Evolutionary conservation across 2,113 vertebrate genomes (phyloP).

Genomic region (Otocyon megalotis): DNA sequence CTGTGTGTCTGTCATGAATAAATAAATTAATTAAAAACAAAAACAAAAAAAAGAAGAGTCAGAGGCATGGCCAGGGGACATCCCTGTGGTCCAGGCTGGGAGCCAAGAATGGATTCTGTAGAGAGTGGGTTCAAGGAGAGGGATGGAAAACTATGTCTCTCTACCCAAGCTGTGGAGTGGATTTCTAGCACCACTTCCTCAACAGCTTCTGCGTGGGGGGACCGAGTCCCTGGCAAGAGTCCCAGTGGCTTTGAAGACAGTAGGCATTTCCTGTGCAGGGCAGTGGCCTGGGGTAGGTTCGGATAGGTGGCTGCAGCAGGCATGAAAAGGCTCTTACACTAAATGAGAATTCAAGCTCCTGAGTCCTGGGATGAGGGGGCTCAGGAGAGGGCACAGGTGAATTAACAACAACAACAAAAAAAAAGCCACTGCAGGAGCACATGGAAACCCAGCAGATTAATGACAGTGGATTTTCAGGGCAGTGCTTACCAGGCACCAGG

Average conservation of each 20-base stretch:
- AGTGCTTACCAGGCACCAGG: not conserved
- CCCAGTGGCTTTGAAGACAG: not conserved
- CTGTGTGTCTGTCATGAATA: no score
- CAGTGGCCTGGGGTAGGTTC: not conserved
- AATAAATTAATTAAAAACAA: no score
- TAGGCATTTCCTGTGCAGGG: not conserved
- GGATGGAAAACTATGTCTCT: not conserved
- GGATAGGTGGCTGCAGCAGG: not conserved
- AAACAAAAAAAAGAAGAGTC: no score
- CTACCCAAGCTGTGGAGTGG: not conserved
- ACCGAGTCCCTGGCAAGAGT: slow-evolving; percentile 25
- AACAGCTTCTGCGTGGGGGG: not conserved
- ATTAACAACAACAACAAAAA: not conserved
- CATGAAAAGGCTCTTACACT: not conserved
- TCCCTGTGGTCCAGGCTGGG: fast-evolving
- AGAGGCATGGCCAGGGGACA: not conserved
- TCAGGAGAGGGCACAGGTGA: not conserved
- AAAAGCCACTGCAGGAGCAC: fast-evolving
- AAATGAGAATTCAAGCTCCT: not conserved
- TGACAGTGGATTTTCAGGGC: not conserved
- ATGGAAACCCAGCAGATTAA: fast-evolving
- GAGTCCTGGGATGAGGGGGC: not conserved
- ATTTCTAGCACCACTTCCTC: not conserved
- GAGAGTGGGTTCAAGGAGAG: not conserved
- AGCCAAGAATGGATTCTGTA: fast-evolving